phyloP scores from a whole-genome alignment of 2,797 vertebrate species.

The Pampus argenteus region DNA sequence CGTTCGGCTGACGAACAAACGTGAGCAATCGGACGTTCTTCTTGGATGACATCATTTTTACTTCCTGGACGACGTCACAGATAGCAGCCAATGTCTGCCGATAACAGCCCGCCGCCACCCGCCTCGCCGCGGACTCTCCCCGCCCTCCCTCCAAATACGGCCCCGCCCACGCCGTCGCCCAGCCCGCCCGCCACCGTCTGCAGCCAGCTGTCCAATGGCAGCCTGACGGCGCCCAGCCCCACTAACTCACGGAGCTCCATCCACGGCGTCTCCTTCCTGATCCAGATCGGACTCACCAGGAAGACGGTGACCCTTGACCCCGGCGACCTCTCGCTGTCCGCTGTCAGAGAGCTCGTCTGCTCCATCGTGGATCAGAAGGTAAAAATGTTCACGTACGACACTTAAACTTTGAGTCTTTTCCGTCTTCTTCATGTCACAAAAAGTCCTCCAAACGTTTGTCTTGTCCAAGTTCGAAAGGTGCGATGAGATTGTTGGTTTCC shows the following conservation, averaged over 20 bases:
- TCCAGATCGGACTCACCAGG: conserved; percentile 93
- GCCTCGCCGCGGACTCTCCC: conserved; percentile 86
- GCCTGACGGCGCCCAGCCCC: conserved; percentile 86
- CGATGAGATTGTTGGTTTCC: no score
- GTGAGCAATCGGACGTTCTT: neutral
- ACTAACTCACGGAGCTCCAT: conserved; percentile 88
- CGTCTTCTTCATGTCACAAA: no score
- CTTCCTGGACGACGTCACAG: conserved; percentile 30
- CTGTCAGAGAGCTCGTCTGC: conserved; percentile 92
- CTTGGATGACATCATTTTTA: conserved; percentile 37
- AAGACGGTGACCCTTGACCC: conserved; percentile 92
- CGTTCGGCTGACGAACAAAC: conserved; percentile 12
- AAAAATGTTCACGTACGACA: no score
- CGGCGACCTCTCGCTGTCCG: conserved; percentile 88
- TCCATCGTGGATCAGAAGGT: conserved; percentile 96
- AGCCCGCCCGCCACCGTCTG: conserved; percentile 88
- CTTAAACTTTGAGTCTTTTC: no score
- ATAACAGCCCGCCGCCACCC: conserved; percentile 85
- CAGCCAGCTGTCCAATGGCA: conserved; percentile 89
- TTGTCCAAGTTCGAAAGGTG: neutral
- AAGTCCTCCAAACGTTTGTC: neutral
- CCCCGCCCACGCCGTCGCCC: conserved; percentile 84
- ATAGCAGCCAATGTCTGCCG: conserved; percentile 88
- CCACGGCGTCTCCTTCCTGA: conserved; percentile 91
- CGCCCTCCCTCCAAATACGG: conserved; percentile 47